Conservation (phyloP, 2,797 vertebrate species). For the Gymnothorax javanicus region DNA sequence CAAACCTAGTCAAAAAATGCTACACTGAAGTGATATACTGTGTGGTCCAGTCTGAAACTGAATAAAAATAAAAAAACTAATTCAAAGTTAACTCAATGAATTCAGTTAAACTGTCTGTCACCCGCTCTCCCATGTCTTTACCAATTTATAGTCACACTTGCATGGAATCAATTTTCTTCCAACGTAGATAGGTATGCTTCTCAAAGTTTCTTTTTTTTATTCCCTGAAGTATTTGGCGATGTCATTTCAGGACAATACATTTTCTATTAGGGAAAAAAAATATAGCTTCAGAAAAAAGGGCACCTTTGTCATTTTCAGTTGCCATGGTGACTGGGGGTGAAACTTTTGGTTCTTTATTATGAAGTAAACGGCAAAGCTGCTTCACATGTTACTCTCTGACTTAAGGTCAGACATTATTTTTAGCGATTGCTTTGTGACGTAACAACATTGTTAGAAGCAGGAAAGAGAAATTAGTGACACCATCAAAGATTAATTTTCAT, state of each 20-base stretch:
- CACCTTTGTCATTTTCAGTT: slow-evolving; percentile 30
- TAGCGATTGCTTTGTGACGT: not conserved
- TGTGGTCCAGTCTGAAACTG: not conserved
- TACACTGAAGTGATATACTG: not conserved
- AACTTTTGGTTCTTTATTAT: slow-evolving; percentile 28
- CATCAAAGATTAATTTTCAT: not conserved
- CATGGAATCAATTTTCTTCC: not conserved
- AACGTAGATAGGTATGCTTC: not conserved
- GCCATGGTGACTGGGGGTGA: slow-evolving; percentile 29
- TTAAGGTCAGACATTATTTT: slow-evolving; percentile 12
- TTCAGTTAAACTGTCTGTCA: not conserved
- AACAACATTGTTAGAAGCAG: not conserved
- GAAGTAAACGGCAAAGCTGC: slow-evolving; percentile 21
- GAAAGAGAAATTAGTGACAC: not conserved
- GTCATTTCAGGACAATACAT: slow-evolving; percentile 19
- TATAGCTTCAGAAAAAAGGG: slow-evolving; percentile 1
- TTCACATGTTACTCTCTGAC: slow-evolving; percentile 12
- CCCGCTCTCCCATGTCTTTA: not conserved
- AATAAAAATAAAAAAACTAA: not conserved
- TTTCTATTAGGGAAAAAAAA: slow-evolving; percentile 15
- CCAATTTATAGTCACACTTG: not conserved
- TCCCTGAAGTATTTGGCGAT: slow-evolving; percentile 19
- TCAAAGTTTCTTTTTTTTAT: not conserved
- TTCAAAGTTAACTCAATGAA: not conserved
- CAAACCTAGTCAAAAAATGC: not conserved